A percentile compares a stretch with the other conserved stretches of the same genome.
Conservation (phyloP, 2,888 invertebrate species). For the Colostygia pectinataria region DNA sequence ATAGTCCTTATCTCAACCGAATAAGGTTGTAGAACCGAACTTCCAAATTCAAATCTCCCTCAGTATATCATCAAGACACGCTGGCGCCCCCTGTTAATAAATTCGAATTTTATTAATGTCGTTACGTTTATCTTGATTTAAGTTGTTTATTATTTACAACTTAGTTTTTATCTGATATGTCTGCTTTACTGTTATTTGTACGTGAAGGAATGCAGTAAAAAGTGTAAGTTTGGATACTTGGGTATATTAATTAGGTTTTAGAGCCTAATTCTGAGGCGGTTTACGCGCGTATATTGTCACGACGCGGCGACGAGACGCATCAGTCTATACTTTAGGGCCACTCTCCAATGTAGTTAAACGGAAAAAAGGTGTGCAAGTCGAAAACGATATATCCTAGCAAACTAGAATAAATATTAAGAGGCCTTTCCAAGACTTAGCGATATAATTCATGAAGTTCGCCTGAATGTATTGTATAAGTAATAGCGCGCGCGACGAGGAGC, state of each 20-base stretch:
- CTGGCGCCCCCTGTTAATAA: slow-evolving; percentile 74
- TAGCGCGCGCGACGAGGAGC: too few relatives aligned
- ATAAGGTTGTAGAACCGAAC: slow-evolving; percentile 24
- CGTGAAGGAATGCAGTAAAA: slow-evolving; percentile 21
- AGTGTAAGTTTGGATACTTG: slow-evolving; percentile 16
- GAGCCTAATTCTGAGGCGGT: too few relatives aligned
- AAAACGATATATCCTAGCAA: too few relatives aligned
- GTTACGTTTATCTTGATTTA: slow-evolving; percentile 71
- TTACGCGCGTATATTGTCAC: too few relatives aligned
- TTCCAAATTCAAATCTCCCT: slow-evolving; percentile 43
- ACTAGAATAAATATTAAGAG: too few relatives aligned
- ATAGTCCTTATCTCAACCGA: slow-evolving; percentile 13
- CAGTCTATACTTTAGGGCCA: too few relatives aligned
- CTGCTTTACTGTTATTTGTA: slow-evolving; percentile 14
- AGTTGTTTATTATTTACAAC: slow-evolving; percentile 75
- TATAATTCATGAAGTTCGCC: too few relatives aligned
- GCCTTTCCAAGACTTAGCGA: too few relatives aligned
- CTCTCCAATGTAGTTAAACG: too few relatives aligned
- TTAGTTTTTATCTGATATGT: slow-evolving; percentile 37
- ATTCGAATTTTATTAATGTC: slow-evolving; percentile 79
- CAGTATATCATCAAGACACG: slow-evolving; percentile 65
- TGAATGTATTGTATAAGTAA: too few relatives aligned
- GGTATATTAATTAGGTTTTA: slow-evolving; percentile 12
- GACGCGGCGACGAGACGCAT: too few relatives aligned
- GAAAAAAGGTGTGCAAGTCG: too few relatives aligned